phyloP scores from a whole-genome alignment of 2,888 invertebrate species.

The Acleris sparsana region DNA sequence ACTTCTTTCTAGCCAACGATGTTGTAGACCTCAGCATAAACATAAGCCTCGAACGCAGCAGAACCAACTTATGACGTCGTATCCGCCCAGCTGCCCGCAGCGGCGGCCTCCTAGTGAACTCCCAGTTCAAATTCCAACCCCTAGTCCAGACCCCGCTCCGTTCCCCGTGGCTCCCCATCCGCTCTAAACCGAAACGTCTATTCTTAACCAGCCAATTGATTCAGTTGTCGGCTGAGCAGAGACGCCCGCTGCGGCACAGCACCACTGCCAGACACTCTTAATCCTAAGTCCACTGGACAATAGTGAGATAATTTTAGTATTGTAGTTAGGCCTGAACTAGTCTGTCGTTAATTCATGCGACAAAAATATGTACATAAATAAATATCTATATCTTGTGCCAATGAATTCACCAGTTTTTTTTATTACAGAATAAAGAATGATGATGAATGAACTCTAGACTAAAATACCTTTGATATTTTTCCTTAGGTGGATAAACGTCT shows the following conservation, averaged over 20 bases:
- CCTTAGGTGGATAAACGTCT: no score
- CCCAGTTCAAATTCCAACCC: conserved; percentile 27
- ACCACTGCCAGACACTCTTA: conserved; percentile 57
- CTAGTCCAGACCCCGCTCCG: conserved; percentile 14
- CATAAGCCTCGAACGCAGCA: conserved; percentile 70
- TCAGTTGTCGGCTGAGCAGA: conserved; percentile 48
- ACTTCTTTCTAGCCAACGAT: conserved; percentile 89
- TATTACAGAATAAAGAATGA: no score
- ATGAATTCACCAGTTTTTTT: conserved; percentile 19
- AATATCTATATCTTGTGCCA: conserved; percentile 35
- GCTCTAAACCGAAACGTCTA: conserved; percentile 48
- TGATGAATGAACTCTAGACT: no score
- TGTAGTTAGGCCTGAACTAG: conserved; percentile 60
- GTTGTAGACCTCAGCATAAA: conserved; percentile 87
- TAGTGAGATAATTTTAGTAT: conserved; percentile 66
- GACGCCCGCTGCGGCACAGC: conserved; percentile 45
- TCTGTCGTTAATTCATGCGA: conserved; percentile 57
- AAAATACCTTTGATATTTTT: no score
- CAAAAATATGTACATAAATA: conserved; percentile 47
- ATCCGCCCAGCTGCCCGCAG: conserved; percentile 52
- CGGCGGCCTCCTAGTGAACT: conserved; percentile 62
- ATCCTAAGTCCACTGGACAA: conserved; percentile 47
- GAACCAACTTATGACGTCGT: conserved; percentile 71
- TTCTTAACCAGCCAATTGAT: conserved; percentile 54
- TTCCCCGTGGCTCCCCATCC: conserved; percentile 34